Evolutionary conservation across 2,797 vertebrate species (phyloP).

Genomic region (Petrocephalus schoutedeni): DNA sequence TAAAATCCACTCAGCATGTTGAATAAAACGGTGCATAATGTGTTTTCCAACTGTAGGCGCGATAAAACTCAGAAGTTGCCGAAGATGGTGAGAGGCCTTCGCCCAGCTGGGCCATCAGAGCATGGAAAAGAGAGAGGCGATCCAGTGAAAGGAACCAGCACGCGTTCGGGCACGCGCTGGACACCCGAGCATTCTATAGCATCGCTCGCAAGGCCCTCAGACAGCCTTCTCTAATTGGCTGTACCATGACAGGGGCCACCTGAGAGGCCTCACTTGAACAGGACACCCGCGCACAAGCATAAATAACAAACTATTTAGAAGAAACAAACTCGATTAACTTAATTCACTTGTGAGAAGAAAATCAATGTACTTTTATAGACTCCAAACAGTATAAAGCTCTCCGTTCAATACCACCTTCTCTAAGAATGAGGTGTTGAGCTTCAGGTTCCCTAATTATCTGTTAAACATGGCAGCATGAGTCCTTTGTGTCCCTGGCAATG

Average conservation of each 20-base stretch:
- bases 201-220: not conserved
- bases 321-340: conserved; percentile 23
- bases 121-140: not conserved
- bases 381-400: conserved; percentile 12
- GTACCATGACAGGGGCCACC: not conserved
- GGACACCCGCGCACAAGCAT: not conserved
- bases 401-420: conserved; percentile 16
- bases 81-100: not conserved
- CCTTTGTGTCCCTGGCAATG: not conserved
- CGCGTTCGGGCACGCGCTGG: not conserved
- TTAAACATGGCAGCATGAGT: not conserved
- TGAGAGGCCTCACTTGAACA: not conserved
- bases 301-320: not conserved
- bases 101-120: not conserved
- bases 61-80: not conserved
- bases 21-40: not conserved
- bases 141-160: not conserved
- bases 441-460: conserved; percentile 11
- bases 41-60: not conserved
- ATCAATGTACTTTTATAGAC: conserved; percentile 29
- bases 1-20: conserved; percentile 5
- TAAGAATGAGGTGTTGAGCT: conserved; percentile 14
- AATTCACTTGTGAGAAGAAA: conserved; percentile 23
- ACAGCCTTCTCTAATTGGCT: not conserved
- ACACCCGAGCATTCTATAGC: not conserved